Conservation (phyloP, 2,888 invertebrate genomes). For the Polyploca ridens region DNA sequence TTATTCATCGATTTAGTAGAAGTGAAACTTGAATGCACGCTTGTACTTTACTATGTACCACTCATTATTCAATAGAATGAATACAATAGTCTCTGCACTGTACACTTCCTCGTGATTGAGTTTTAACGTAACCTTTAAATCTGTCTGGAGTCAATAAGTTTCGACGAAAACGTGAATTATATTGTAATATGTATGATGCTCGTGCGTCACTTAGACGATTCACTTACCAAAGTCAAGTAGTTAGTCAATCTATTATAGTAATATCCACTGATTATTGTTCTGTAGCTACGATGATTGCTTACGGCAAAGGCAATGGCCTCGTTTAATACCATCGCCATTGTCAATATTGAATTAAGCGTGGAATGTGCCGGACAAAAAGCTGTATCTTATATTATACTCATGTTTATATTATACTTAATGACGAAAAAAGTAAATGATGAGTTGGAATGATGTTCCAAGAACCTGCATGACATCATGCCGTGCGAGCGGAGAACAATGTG, state of each 20-base stretch:
- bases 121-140: constrained; percentile 42
- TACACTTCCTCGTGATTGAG: constrained; percentile 34
- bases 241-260: constrained; percentile 48
- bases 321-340: constrained; percentile 45
- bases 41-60: constrained; percentile 26
- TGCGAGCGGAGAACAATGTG: constrained; percentile 59
- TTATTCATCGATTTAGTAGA: constrained; percentile 41
- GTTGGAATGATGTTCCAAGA: constrained; percentile 48
- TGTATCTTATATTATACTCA: constrained; percentile 37
- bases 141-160: constrained; percentile 18
- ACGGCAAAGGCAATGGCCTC: constrained; percentile 57
- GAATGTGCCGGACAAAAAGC: constrained; percentile 48
- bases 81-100: constrained; percentile 35
- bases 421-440: constrained; percentile 49
- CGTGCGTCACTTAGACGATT: constrained; percentile 17
- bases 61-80: constrained; percentile 33
- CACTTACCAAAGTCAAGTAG: constrained; percentile 26
- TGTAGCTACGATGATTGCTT: constrained; percentile 43
- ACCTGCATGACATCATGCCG: constrained; percentile 61
- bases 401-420: constrained; percentile 40
- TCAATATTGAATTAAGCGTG: constrained; percentile 61
- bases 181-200: constrained; percentile 15
- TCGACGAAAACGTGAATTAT: constrained; percentile 14
- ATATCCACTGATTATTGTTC: constrained; percentile 53
- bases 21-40: constrained; percentile 38